Base-by-base conservation (phyloP, 1,140 invertebrate species). In the Cherax destructor region DNA sequence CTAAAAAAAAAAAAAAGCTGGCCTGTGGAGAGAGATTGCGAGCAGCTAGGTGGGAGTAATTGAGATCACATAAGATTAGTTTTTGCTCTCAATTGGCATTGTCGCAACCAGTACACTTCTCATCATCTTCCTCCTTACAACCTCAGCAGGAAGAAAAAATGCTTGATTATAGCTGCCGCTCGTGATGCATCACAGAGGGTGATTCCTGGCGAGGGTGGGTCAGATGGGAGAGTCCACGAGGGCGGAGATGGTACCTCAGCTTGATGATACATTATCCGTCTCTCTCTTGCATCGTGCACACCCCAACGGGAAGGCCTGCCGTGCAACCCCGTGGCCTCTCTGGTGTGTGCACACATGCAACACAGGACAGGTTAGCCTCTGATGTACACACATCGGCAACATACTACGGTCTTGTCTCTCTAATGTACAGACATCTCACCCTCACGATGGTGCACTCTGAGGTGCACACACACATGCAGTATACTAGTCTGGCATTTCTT, bases 141-240 rank as follows among this genome's bases (percentile, higher is more conserved):
- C n/a, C n/a, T 24, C 69, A 30, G n/a, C 69, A 30, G 21, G 4
- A 30, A 13, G 21, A 83, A 13, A 83, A 83, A 83, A 11, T 3
- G n/a, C 30, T 16, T 65, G 81, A 83, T 83, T 69, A 83, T 83
- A 83, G 30, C 50, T 49, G 49, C 24, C 30, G 24, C 30, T 69
- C 59, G 61, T 69, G 81, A 83, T 83, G 61, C 61, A 65, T 83
- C 59, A 69, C 30, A 65, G 61, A 30, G 24, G 59, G 56, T 83
- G 80, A 83, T 83, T 83, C 80, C 30, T 69, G 30, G 49, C 41
- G 61, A 49, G 59, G 69, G 59, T 30, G 59, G 52, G 41, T 47
- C 52, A 83, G 69, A 83, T 83, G 81, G 69, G 30, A 83, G 59
- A 83, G 81, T 5, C 59, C 61, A 83, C 59, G 69, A 61, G 81